Base-by-base conservation (phyloP, 2,888 invertebrate species). In the Acanthococcus lagerstroemiae region DNA sequence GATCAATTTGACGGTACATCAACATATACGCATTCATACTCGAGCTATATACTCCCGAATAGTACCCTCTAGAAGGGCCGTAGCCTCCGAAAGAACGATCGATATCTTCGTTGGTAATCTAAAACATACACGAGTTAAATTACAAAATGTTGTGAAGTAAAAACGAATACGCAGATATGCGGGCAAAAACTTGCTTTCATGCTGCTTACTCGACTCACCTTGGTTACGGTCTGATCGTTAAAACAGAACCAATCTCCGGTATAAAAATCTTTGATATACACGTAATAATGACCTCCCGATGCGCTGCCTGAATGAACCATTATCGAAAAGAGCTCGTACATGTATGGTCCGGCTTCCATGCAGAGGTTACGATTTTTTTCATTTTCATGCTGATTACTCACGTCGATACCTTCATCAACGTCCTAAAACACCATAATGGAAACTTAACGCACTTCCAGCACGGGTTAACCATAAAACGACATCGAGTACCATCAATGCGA, bases 231-330 rank as follows among this genome's bases (percentile, higher is more conserved):
- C 73, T 90, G 88, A 77, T 93, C 93, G 76, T 93, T 92, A 75
- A 92, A 93, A 73, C 90, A 88, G 74, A 85, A 86, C 92, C 92
- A 93, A 71, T 85, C 82, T 68, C 84, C 82, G 63, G 80, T 84
- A 68, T 81, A 80, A 70, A 87, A 85, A 73, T 87, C 89, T 80
- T 90, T 90, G 68, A 93, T 90, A 73, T 91, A 92, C 1, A 90
- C 92, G 76, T 89, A 93, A 76, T 94, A 94, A 77, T 93, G 93
- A 1, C 93, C 93, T 24, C 91, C 91, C 19, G 87, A 86, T 0
- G 92, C 91, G 76, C 88, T 90, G 12, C 93, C 93, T 24, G 90
- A 88, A 77, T 93, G 93, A 67, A 93, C 88, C 90, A 93, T 90
- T 70, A 93, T 90, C 19, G 90, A 89, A 76, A 90, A 93, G 37